Conservation (phyloP, 2,888 invertebrate genomes). For the Elegia similella region DNA sequence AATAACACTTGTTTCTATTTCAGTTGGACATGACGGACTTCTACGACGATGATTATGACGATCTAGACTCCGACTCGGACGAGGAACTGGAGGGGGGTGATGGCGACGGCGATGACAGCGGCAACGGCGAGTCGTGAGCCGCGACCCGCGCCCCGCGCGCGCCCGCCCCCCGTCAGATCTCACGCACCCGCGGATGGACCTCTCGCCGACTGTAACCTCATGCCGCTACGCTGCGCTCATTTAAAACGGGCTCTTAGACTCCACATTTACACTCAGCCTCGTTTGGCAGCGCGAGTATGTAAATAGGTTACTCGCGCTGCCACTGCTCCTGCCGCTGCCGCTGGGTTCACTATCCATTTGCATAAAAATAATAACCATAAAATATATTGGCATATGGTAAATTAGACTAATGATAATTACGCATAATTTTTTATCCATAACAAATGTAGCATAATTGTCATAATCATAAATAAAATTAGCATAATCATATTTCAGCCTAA, state of each 20-base stretch:
- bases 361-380: no score
- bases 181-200: constrained; percentile 37
- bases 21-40: constrained; percentile 96
- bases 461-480: no score
- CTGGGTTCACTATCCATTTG: no score
- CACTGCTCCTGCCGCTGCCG: no score
- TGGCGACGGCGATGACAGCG: constrained; percentile 93
- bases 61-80: constrained; percentile 86
- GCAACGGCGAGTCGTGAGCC: constrained; percentile 95
- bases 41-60: constrained; percentile 97
- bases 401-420: no score
- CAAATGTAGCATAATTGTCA: no score
- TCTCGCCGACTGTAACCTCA: constrained; percentile 27
- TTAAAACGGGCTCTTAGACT: background rate
- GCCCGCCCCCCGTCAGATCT: constrained; percentile 24
- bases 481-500: no score
- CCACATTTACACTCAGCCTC: no score
- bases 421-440: no score
- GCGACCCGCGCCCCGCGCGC: constrained; percentile 40
- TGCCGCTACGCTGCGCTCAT: background rate
- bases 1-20: constrained; percentile 30
- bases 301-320: no score
- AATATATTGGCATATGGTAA: no score
- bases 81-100: constrained; percentile 86
- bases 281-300: no score